phyloP scores from a whole-genome alignment of 2,113 vertebrate genomes.

The Mirza zaza region DNA sequence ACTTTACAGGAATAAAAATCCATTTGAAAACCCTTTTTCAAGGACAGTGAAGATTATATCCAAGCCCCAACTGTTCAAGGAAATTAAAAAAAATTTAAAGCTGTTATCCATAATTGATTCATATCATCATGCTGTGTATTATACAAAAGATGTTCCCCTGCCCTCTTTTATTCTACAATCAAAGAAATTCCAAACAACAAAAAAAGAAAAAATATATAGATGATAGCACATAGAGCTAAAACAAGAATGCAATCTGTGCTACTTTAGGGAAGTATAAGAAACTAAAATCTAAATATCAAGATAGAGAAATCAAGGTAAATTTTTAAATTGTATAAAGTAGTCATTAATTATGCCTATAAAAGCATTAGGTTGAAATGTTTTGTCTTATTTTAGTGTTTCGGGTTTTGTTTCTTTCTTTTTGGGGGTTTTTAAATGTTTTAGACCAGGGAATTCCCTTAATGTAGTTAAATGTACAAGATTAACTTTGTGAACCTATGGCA shows the following conservation, averaged over 20 bases:
- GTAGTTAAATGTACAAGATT: not conserved
- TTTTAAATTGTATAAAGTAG: not conserved
- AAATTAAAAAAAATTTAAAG: not conserved
- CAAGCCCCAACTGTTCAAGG: not conserved
- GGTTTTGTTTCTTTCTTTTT: not conserved
- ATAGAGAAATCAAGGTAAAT: not conserved
- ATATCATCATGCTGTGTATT: not conserved
- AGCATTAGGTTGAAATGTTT: not conserved
- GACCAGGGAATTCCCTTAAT: not conserved
- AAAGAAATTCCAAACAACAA: not conserved
- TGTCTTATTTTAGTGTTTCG: not conserved
- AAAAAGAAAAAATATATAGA: not conserved
- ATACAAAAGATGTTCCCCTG: not conserved
- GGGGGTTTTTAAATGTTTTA: not conserved
- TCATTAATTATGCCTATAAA: not conserved
- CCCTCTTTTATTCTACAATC: not conserved
- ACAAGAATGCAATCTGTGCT: not conserved
- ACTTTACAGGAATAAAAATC: not conserved
- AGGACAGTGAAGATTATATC: not conserved
- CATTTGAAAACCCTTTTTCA: constrained; percentile 42
- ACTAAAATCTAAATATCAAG: not conserved
- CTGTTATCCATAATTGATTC: not conserved
- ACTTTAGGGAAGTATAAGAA: not conserved
- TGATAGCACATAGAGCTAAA: not conserved
- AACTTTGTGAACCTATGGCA: not conserved